These are phyloP conservation scores for Oncorhynchus nerka DNA, from an alignment of 2,113 vertebrate species.

Conservation along the genomic window DNA sequence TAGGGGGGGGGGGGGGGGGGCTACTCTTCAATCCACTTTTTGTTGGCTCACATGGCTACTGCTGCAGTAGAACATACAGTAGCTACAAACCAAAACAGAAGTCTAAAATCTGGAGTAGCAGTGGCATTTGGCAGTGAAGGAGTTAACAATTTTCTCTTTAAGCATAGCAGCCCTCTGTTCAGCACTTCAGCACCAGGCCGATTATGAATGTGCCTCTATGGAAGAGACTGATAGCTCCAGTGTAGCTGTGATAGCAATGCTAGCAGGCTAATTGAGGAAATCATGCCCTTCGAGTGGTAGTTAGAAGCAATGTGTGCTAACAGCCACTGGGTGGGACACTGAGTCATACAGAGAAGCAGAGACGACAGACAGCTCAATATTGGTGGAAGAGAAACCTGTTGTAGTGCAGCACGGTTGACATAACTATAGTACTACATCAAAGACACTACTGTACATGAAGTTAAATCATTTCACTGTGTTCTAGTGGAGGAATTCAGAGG, in stretches of 20 bases:
- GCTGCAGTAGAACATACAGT: too few species aligned
- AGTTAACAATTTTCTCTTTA: conserved; percentile 40
- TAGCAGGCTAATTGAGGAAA: background rate
- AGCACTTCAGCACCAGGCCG: conserved; percentile 60
- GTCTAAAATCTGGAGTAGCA: background rate
- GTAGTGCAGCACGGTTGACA: too few species aligned
- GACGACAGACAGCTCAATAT: background rate
- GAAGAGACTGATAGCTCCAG: conserved; percentile 51
- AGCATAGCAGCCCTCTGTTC: background rate
- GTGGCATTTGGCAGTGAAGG: conserved; percentile 45
- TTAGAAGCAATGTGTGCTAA: background rate
- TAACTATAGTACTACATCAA: background rate
- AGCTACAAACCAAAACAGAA: background rate
- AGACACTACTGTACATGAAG: background rate
- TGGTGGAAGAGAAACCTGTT: background rate
- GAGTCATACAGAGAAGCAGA: background rate
- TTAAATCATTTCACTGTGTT: background rate
- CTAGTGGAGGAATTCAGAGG: background rate
- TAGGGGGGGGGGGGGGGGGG: too few species aligned
- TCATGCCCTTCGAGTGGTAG: background rate
- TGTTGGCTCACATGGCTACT: too few species aligned
- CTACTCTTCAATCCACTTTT: too few species aligned
- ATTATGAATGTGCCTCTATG: conserved; percentile 39
- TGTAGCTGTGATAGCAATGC: background rate
- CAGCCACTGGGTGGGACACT: background rate